Conservation (phyloP, 1,140 invertebrate species). For the Brachionus paranguensis region DNA sequence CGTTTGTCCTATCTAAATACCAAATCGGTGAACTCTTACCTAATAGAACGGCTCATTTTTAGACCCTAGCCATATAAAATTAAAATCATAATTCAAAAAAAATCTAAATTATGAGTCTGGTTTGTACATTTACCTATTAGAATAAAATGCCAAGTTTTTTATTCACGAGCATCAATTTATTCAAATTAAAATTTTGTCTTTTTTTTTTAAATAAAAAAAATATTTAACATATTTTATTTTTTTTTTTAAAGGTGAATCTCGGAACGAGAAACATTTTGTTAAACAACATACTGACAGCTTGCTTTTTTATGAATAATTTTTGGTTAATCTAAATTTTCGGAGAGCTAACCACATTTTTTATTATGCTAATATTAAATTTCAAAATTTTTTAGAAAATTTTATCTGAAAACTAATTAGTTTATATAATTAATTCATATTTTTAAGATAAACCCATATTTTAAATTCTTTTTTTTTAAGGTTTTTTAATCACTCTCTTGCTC, state of each 20-base stretch:
- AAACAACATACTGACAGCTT: background rate
- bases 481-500: background rate
- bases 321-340: background rate
- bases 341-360: background rate
- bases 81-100: too few relatives aligned
- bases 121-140: background rate
- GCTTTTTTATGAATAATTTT: background rate
- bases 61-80: background rate
- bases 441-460: background rate
- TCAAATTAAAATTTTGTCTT: background rate
- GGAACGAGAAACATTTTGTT: background rate
- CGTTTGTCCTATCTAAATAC: background rate
- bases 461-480: too few relatives aligned
- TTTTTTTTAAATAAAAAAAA: background rate
- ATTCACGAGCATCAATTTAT: background rate
- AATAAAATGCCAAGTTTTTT: background rate
- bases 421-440: background rate
- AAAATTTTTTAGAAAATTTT: background rate
- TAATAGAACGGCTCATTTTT: background rate
- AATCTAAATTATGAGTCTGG: background rate
- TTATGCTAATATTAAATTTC: background rate
- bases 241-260: background rate
- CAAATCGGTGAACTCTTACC: background rate
- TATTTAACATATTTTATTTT: background rate
- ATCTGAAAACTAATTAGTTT: background rate